These are phyloP conservation scores for Coelinius sp. DNA, from an alignment of 2,888 invertebrate genomes.

Conservation along the genomic window DNA sequence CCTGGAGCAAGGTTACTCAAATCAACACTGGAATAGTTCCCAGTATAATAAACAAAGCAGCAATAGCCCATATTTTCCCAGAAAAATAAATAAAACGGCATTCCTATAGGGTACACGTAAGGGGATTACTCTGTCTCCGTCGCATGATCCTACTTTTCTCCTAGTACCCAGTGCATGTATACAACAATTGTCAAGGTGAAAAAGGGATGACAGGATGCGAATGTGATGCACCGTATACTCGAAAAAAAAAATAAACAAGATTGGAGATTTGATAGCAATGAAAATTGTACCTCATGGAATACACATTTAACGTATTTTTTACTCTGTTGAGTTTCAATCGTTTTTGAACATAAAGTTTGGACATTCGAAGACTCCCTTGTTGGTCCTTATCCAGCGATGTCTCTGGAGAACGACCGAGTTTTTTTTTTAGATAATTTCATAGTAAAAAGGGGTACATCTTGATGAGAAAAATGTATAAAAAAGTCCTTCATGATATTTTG, in stretches of 20 bases:
- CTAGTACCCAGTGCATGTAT: neutral
- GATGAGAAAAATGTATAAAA: too few species aligned
- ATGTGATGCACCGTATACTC: neutral
- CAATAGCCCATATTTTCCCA: too few species aligned
- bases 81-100: slow-evolving; percentile 7
- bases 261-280: neutral
- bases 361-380: neutral
- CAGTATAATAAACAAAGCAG: too few species aligned
- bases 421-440: neutral
- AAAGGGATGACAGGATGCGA: neutral
- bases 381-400: neutral
- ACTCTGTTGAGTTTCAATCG: neutral
- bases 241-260: slow-evolving; percentile 5
- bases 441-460: too few species aligned
- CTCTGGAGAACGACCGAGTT: too few species aligned
- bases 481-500: too few species aligned
- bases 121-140: slow-evolving; percentile 20
- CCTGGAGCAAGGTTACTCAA: too few species aligned
- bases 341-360: neutral
- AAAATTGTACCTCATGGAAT: neutral
- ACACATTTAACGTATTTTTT: neutral
- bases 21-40: too few species aligned
- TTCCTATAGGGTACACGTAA: neutral
- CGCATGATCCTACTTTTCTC: slow-evolving; percentile 12
- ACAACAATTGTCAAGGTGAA: neutral